Conservation (phyloP, 2,113 vertebrate species). For the Megaceryle maxima region DNA sequence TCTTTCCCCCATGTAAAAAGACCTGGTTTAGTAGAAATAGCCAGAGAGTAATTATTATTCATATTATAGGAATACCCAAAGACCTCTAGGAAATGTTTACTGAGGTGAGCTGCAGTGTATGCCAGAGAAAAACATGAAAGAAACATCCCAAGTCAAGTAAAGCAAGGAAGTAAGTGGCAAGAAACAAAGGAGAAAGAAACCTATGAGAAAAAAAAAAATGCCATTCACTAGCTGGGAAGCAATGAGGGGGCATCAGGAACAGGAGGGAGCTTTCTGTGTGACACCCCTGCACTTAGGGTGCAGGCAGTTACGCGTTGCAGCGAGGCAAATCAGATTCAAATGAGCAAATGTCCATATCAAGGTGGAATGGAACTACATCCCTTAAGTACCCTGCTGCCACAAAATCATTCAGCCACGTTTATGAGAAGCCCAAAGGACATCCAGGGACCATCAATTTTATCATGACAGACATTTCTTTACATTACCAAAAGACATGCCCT, state of each 20-base stretch:
- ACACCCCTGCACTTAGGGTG: not conserved
- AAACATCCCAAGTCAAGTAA: not conserved
- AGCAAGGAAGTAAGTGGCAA: not conserved
- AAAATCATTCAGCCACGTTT: slow-evolving; percentile 14
- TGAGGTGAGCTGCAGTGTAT: not conserved
- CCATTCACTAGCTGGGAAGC: not conserved
- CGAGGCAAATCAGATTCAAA: slow-evolving; percentile 10
- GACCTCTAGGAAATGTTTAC: not conserved
- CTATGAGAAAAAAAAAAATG: not conserved
- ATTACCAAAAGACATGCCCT: slow-evolving; percentile 48
- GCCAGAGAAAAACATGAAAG: not conserved
- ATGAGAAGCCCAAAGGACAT: slow-evolving; percentile 69
- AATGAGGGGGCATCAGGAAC: not conserved
- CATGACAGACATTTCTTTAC: slow-evolving; percentile 47
- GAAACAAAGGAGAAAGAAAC: not conserved
- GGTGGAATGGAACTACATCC: not conserved
- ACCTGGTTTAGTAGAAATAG: not conserved
- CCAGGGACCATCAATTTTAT: slow-evolving; percentile 67
- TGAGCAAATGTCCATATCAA: not conserved
- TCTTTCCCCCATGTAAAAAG: not conserved
- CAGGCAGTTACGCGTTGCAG: not conserved
- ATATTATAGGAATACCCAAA: not conserved
- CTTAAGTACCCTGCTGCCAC: not conserved
- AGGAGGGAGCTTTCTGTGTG: not conserved
- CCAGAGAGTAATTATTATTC: not conserved